Evolutionary conservation across 1,140 invertebrate genomes (phyloP).

Genomic region (Pseudomyrmex pallidus): DNA sequence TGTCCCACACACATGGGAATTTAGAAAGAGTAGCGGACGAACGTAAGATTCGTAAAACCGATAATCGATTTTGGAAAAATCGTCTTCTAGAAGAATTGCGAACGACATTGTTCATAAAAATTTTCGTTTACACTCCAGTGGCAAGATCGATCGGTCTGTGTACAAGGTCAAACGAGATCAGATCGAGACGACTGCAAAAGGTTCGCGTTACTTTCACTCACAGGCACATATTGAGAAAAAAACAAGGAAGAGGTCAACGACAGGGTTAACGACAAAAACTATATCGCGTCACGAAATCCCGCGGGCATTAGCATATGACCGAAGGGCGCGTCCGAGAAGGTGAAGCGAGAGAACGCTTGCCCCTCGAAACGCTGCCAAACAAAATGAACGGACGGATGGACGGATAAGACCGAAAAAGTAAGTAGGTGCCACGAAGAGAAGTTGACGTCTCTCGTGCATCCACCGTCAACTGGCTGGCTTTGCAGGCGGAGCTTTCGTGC

Average conservation of each 20-base stretch:
- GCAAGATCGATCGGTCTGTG: constrained; percentile 44
- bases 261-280: constrained; percentile 68
- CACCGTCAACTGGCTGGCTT: constrained; percentile 61
- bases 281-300: constrained; percentile 69
- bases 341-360: neutral
- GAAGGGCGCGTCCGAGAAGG: constrained; percentile 27
- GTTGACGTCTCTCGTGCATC: constrained; percentile 69
- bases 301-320: constrained; percentile 63
- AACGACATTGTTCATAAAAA: constrained; percentile 36
- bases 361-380: too few relatives aligned
- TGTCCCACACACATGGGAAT: neutral
- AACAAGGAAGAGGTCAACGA: constrained; percentile 42
- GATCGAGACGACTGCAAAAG: neutral
- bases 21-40: neutral
- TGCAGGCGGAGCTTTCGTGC: constrained; percentile 75
- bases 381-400: constrained; percentile 4
- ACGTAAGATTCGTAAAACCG: neutral
- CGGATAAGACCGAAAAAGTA: constrained; percentile 31
- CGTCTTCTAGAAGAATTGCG: neutral
- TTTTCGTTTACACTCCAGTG: constrained; percentile 46
- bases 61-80: constrained; percentile 14
- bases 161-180: neutral
- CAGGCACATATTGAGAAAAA: neutral
- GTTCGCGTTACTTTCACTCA: constrained; percentile 67
- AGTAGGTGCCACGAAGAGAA: constrained; percentile 56